Conservation (phyloP, 2,888 invertebrate species). For the Osedax fenrisi region DNA sequence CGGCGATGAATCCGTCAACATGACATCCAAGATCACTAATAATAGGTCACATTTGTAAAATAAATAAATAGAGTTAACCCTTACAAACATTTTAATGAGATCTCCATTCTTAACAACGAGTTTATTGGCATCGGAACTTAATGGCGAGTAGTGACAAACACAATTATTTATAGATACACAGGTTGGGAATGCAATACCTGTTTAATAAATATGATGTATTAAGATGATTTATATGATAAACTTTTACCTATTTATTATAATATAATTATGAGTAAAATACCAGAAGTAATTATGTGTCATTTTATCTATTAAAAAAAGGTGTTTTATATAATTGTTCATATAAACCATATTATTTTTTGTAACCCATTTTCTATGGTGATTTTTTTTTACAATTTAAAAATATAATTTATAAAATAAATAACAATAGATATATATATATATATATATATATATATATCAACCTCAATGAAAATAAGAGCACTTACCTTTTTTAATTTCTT, state of each 20-base stretch:
- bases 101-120: constrained; percentile 69
- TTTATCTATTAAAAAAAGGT: too few species aligned
- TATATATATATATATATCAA: too few species aligned
- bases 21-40: constrained; percentile 80
- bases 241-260: background rate
- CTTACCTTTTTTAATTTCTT: constrained; percentile 82
- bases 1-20: constrained; percentile 95
- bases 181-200: constrained; percentile 86
- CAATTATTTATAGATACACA: constrained; percentile 97
- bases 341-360: background rate
- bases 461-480: background rate
- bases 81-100: constrained; percentile 84
- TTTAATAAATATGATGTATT: constrained; percentile 33
- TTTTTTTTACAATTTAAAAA: background rate
- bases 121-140: constrained; percentile 80
- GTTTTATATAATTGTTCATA: too few species aligned
- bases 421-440: too few species aligned
- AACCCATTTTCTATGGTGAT: background rate
- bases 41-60: constrained; percentile 15
- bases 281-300: too few species aligned
- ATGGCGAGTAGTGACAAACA: constrained; percentile 95
- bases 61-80: background rate
- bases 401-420: background rate
- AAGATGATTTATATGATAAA: background rate
- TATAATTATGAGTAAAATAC: too few species aligned